Evolutionary conservation across 2,113 vertebrate species (phyloP).

Genomic region (Oncorhynchus mykiss): DNA sequence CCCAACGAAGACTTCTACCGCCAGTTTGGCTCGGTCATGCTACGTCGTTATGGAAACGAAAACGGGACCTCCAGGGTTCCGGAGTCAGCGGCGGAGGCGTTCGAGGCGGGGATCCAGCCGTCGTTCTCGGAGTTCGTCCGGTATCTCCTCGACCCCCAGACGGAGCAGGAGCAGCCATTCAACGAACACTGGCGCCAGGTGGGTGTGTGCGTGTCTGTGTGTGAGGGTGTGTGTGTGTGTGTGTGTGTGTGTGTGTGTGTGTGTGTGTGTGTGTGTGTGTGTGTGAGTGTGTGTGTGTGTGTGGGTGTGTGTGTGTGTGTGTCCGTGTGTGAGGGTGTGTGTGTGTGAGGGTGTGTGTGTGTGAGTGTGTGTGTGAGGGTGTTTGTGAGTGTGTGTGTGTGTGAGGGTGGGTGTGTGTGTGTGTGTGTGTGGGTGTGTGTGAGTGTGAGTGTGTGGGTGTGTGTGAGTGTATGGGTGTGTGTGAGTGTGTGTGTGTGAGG

Average conservation of each 20-base stretch:
- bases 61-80: conserved; percentile 79
- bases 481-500: too few species aligned
- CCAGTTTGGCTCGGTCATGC: conserved; percentile 83
- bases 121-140: conserved; percentile 88
- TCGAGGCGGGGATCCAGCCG: conserved; percentile 82
- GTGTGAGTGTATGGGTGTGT: not conserved
- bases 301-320: too few species aligned
- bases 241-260: too few species aligned
- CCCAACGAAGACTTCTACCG: conserved; percentile 90
- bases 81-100: conserved; percentile 78
- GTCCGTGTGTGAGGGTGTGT: too few species aligned
- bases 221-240: not conserved
- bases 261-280: too few species aligned
- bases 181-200: conserved; percentile 74
- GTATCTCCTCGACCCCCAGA: conserved; percentile 83
- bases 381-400: not conserved
- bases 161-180: conserved; percentile 45
- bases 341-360: rapidly evolving
- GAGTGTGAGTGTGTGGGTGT: too few species aligned
- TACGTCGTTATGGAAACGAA: conserved; percentile 60
- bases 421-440: not conserved
- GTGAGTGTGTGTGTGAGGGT: too few species aligned
- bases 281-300: conserved; percentile 22
- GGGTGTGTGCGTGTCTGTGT: not conserved
- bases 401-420: too few species aligned